Conservation (phyloP, 2,797 vertebrate genomes). For the Coregonus sp. region DNA sequence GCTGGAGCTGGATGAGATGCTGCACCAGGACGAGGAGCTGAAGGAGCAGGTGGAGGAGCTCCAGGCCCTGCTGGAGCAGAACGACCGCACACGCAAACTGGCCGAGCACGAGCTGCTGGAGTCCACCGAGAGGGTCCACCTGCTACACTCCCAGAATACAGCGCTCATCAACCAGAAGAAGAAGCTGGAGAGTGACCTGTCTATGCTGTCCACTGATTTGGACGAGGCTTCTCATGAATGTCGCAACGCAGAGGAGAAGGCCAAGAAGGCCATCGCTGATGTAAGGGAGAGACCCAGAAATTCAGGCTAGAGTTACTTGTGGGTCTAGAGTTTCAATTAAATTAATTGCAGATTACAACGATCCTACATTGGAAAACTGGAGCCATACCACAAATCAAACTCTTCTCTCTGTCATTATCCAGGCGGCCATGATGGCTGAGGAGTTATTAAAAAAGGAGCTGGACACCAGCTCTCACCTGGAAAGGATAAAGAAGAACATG, state of each 20-base stretch:
- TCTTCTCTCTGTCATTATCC: slow-evolving; percentile 5
- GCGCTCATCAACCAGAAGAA: slow-evolving; percentile 92
- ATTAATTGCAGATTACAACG: background rate
- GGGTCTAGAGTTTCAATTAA: too few species aligned
- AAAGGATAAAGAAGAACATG: slow-evolving; percentile 96
- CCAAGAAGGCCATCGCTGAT: slow-evolving; percentile 91
- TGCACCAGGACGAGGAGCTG: slow-evolving; percentile 82
- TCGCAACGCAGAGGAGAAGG: slow-evolving; percentile 89
- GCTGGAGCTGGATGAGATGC: slow-evolving; percentile 85
- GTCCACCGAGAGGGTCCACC: background rate
- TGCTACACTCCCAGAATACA: slow-evolving; percentile 78
- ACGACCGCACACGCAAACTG: slow-evolving; percentile 81
- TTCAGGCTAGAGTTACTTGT: too few species aligned
- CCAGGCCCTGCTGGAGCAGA: slow-evolving; percentile 73
- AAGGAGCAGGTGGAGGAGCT: slow-evolving; percentile 81
- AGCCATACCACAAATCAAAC: background rate
- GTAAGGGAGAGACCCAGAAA: slow-evolving; percentile 64
- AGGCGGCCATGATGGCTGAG: slow-evolving; percentile 95
- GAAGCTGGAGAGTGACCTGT: slow-evolving; percentile 87
- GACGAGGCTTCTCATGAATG: slow-evolving; percentile 89
- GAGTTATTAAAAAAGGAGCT: slow-evolving; percentile 96
- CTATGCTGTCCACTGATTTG: slow-evolving; percentile 82
- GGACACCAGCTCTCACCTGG: slow-evolving; percentile 87
- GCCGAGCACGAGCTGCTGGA: slow-evolving; percentile 87
- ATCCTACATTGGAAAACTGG: background rate